Evolutionary conservation across 2,888 invertebrate species (phyloP), one percentile per base, ranked within the genome.

Genomic region (Teleogryllus oceanicus): DNA sequence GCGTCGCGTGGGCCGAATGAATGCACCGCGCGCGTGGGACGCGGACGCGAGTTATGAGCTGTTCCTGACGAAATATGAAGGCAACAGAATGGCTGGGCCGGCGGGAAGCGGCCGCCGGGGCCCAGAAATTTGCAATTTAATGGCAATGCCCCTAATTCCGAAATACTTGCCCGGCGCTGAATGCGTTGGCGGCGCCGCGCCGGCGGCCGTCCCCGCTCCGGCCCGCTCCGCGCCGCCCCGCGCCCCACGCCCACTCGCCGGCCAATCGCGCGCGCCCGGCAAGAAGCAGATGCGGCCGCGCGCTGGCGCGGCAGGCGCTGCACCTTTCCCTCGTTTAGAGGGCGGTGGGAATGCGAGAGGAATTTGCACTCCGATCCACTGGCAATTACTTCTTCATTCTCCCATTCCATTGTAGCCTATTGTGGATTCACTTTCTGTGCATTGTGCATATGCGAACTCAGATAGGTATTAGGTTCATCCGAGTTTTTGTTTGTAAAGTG

Each of bases 91-190:
- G 62, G 62, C 62, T 4, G 62, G 16, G 62, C 16, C 62, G 62
- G 62, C 62, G 62, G 62, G 16, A 62, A 62, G 62, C 62, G 12
- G 62, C 62, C 13, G 62, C 62, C 16, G n/a, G 12, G 16, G 62
- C 16, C 62, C 62, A 62, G 62, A 62, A 62, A 62, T 62, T 62
- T 62, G 62, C 62, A 62, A 62, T 62, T 62, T 62, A 62, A 62
- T 62, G 62, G 62, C 62, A 62, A 62, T 62, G 62, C n/a, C 62
- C 62, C 62, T 62, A 62, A 62, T 62, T 62, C 62, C 62, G 62
- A 62, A 62, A 62, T 62, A 62, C 62, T 62, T 62, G 62, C 12
- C 62, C 16, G 62, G 62, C 62, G 62, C 37, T 37, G 37, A 37
- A 37, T 37, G 62, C 62, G 62, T 1, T 16, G 62, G n/a, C 13